Conservation (phyloP, 2,113 vertebrate species). For the Heterochromis multidens region DNA sequence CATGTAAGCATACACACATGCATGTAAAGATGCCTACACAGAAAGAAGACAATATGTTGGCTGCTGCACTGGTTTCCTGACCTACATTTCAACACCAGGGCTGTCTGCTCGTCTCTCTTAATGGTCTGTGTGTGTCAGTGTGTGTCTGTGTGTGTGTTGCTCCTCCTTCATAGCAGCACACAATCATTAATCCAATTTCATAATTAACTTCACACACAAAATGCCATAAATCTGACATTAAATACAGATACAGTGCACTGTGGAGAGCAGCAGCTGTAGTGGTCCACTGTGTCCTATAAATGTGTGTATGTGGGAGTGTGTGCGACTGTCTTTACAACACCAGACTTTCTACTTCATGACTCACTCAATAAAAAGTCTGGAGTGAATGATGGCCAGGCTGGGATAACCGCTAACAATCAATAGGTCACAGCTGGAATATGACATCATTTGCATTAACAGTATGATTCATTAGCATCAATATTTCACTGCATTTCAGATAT, state of each 20-base stretch:
- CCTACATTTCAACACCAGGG: slow-evolving; percentile 60
- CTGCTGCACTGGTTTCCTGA: slow-evolving; percentile 50
- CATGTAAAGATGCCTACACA: neutral
- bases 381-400: slow-evolving; percentile 5
- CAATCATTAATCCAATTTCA: slow-evolving; percentile 52
- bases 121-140: slow-evolving; percentile 1
- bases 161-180: neutral
- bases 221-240: slow-evolving; percentile 36
- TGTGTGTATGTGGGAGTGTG: neutral
- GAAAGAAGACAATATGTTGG: slow-evolving; percentile 23
- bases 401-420: neutral
- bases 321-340: neutral
- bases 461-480: neutral
- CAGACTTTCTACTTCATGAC: neutral
- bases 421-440: slow-evolving; percentile 20
- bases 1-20: neutral
- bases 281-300: neutral
- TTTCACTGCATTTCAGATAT: neutral
- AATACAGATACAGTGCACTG: neutral
- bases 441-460: slow-evolving; percentile 2
- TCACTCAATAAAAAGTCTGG: slow-evolving; percentile 28
- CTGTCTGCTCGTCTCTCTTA: slow-evolving; percentile 41
- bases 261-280: neutral
- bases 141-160: neutral
- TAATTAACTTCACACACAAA: slow-evolving; percentile 47